Base-by-base conservation (phyloP, 2,797 vertebrate species). In the Gymnothorax javanicus region DNA sequence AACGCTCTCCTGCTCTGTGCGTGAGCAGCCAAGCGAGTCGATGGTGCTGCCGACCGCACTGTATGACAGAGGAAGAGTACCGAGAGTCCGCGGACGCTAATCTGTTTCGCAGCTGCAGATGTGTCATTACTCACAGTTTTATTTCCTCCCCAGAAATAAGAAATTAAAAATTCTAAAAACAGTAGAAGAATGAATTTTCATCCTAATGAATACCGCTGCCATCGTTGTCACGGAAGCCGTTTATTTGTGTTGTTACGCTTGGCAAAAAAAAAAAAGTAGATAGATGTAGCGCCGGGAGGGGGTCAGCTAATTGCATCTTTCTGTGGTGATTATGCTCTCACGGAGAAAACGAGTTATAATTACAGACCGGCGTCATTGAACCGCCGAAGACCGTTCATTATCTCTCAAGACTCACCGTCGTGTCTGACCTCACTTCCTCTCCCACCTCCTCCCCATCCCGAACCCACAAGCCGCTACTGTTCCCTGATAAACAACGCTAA, bases 301-400 rank as follows among this genome's bases (percentile, higher is more conserved):
- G 52, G 67, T 84, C 58, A 25, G 87, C 85, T 89, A 89, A 89
- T 88, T 88, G 75, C 71, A 81, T 82, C 85, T 88, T 60, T 89
- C 87, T 82, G 79, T 87, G 71, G 87, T 84, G 64, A 88, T 89
- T 84, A 89, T 86, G 79, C 58, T 82, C 64, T 84, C 84, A 82
- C 77, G 25, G 87, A 85, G 84, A 75, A 88, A 87, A 89, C 59
- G 77, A 73, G 62, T 86, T n/a, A 85, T 89, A 85, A 90, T 92
- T 92, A 90, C 88, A 90, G 87, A 88, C 89, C 88, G 84, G 87
- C 88, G 71, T 85, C 54, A 89, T 85, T 89, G 85, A 89, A 89
- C 88, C 86, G 83, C 87, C 69, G 83, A 89, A 86, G 23, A 73
- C 87, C 81, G 89, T 88, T 89, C 88, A 90, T 91, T 90, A 90